phyloP scores from a whole-genome alignment of 2,888 invertebrate species.

The Philhelius pedissequus region DNA sequence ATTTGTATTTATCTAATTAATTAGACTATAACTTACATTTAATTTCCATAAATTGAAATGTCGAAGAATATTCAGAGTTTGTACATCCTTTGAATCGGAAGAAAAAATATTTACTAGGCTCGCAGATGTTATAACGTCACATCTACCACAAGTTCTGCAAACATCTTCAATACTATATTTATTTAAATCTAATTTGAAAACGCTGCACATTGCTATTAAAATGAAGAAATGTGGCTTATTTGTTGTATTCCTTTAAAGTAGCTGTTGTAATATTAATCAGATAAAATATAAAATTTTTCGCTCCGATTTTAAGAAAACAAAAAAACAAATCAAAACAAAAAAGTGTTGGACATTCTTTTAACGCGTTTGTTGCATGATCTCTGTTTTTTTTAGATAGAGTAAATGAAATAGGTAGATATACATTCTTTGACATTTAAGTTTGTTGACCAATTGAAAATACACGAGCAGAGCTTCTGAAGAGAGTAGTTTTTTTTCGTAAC shows the following conservation, averaged over 20 bases:
- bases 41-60: slow-evolving; percentile 56
- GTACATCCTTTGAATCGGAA: slow-evolving; percentile 6
- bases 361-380: too few relatives aligned
- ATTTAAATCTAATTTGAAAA: slow-evolving; percentile 55
- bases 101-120: slow-evolving; percentile 50
- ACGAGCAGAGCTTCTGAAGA: too few relatives aligned
- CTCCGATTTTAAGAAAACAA: neutral
- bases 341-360: neutral
- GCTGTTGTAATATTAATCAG: neutral
- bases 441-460: too few relatives aligned
- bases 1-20: neutral
- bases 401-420: neutral
- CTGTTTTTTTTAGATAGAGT: too few relatives aligned
- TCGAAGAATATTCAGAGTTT: slow-evolving; percentile 40
- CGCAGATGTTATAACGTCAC: slow-evolving; percentile 55
- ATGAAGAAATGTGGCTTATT: neutral
- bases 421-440: neutral
- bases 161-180: slow-evolving; percentile 59
- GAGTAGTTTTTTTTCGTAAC: too few relatives aligned
- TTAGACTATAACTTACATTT: slow-evolving; percentile 6
- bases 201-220: slow-evolving; percentile 53
- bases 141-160: slow-evolving; percentile 57
- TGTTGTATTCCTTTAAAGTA: neutral
- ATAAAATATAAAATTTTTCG: neutral
- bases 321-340: slow-evolving; percentile 4